Percentiles rank a stretch among this genome's conserved stretches.
Evolutionary conservation across 2,888 invertebrate genomes (phyloP).

Genomic region (Tetanocera ferruginea): DNA sequence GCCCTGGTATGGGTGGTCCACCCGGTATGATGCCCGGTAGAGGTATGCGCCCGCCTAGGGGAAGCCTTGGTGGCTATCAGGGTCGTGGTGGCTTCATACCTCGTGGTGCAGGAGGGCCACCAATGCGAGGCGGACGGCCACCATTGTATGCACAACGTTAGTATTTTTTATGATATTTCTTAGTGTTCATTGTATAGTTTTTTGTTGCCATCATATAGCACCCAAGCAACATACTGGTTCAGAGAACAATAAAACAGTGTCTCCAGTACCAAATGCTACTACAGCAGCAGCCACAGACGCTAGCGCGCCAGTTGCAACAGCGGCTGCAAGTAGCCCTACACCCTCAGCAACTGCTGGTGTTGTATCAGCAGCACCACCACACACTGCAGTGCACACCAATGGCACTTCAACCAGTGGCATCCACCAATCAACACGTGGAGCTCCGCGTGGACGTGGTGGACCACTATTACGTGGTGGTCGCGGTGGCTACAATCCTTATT

Average conservation of each 20-base stretch:
- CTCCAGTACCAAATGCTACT: conserved; percentile 61
- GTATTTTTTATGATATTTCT: conserved; percentile 44
- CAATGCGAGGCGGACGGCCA: conserved; percentile 66
- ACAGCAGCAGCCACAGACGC: conserved; percentile 50
- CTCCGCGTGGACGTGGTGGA: conserved; percentile 64
- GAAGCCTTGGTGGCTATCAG: conserved; percentile 61
- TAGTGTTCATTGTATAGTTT: background rate
- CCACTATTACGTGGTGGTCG: conserved; percentile 62
- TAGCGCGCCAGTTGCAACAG: conserved; percentile 39
- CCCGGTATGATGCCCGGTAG: conserved; percentile 61
- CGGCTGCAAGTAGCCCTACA: conserved; percentile 28
- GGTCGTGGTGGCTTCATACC: conserved; percentile 63
- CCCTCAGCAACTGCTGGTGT: conserved; percentile 45
- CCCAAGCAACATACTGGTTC: conserved; percentile 67
- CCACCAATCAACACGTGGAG: conserved; percentile 57
- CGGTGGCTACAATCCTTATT: conserved; percentile 65
- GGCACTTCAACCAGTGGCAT: conserved; percentile 47
- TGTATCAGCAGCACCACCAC: conserved; percentile 41
- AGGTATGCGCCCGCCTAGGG: conserved; percentile 64
- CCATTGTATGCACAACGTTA: conserved; percentile 68
- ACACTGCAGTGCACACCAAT: conserved; percentile 42
- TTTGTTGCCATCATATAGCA: conserved; percentile 48
- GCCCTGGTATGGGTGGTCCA: conserved; percentile 64
- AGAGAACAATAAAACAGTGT: conserved; percentile 67
- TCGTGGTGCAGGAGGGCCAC: conserved; percentile 62